Base-by-base conservation (phyloP, 2,797 vertebrate species). In the Percopsis omiscomaycus region DNA sequence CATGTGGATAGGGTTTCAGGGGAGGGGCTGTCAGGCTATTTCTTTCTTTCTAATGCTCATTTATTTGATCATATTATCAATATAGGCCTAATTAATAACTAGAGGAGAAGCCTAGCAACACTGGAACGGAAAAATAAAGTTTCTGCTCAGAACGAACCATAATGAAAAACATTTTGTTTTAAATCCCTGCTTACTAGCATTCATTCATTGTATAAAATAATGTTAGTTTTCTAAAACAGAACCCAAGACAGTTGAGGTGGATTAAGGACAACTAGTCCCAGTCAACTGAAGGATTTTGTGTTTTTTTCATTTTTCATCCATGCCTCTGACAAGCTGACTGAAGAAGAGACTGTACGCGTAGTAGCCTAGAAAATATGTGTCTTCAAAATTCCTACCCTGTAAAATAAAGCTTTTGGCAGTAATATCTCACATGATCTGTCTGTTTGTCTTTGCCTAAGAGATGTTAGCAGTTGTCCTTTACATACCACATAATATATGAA, bases 281-380 rank as follows among this genome's bases (percentile, higher is more conserved):
- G 9, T 77, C 22, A 55, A 52, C 46, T 52, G 55, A 48, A 12
- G 49, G 22, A 66, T 53, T 73, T 63, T 73, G 64, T 69, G 1
- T 22, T 60, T 81, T 66, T 80, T 68, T 58, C 59, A 54, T 46
- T 51, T 69, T 78, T 70, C 69, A 75, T 73, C 63, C 53, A 48
- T 59, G 64, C 55, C 66, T 59, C 42, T 53, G 46, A 65, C 55
- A 27, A 61, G 3, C 11, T 14, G 55, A 22, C 22, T 45, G 48
- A 53, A 47, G 52, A 64, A 5, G 13, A 6, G 27, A 15, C 5
- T 61, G 29, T 58, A 11, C 61, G 47, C 64, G 30, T 1, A 1
- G 16, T 61, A n/a, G 30, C 29, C 61, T 78, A 66, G 60, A 72
- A 59, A 72, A 77, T 59, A 57, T 60, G 37, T 54, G 55, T 59